A percentile compares a stretch with the other conserved stretches of the same genome.
These are phyloP conservation scores for Lathronympha strigana DNA, from an alignment of 2,888 invertebrate species.

Conservation along the genomic window DNA sequence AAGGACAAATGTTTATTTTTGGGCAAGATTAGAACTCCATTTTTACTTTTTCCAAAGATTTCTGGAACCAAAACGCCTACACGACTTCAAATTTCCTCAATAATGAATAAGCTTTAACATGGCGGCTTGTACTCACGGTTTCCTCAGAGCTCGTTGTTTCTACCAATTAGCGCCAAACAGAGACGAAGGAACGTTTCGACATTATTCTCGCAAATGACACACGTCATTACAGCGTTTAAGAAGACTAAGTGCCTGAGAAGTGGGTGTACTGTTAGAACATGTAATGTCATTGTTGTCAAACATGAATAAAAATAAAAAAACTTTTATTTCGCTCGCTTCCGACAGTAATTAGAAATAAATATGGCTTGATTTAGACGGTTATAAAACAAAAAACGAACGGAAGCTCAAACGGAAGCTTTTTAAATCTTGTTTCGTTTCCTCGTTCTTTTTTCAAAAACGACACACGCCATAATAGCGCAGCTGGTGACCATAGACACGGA, in stretches of 20 bases:
- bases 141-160: conserved; percentile 30
- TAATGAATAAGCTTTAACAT: background rate
- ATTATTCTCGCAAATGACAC: conserved; percentile 49
- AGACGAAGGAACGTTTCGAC: conserved; percentile 51
- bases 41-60: too few species aligned
- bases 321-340: background rate
- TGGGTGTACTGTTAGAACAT: background rate
- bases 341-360: background rate
- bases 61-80: too few species aligned
- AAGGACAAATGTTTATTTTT: too few species aligned
- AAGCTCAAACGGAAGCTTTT: conserved; percentile 59
- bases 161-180: conserved; percentile 52
- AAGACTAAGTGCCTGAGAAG: background rate
- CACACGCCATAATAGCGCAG: conserved; percentile 70
- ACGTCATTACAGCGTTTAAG: conserved; percentile 22
- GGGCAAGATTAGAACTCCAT: too few species aligned
- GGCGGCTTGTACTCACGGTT: background rate
- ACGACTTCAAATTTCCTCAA: background rate
- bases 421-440: conserved; percentile 55
- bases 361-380: conserved; percentile 36
- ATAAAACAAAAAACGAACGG: conserved; percentile 51
- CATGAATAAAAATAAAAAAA: background rate
- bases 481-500: conserved; percentile 58
- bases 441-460: conserved; percentile 57
- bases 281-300: background rate